Evolutionary conservation across 2,113 vertebrate species (phyloP), one percentile per base, ranked within the genome.

Genomic region (Malurus cyaneus): DNA sequence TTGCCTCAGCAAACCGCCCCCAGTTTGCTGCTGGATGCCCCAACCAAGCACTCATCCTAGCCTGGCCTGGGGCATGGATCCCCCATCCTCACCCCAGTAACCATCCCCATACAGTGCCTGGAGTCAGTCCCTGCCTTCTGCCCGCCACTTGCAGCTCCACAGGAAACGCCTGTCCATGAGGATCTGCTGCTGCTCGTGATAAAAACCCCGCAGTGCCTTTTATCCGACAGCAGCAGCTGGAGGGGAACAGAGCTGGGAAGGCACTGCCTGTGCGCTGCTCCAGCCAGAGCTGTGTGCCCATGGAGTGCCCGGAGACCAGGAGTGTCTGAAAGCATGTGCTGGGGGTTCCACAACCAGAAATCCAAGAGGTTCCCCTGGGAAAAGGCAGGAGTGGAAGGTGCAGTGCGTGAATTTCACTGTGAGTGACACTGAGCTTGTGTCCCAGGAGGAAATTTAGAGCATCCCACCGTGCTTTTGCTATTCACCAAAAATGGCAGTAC

Each of bases 141-240:
- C 57, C 50, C 0, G 1, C 61, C 2, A 6, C 36, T 0, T 6
- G 14, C 3, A 6, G 65, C 70, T 73, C 16, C 46, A 12, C 50
- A 65, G 86, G 78, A 89, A 89, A 49, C 12, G 13, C 17, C 26
- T 12, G 69, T 24, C 60, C 20, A 0, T 0, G 5, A 42, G 77
- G 44, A 65, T 56, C 29, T 1, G 5, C 39, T 0, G 1, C 67
- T 11, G 4, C 47, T 20, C 0, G 0, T 0, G 29, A 60, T 82
- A 79, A 70, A 65, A 70, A 3, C 6, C 11, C 14, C 44, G 1
- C 0, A n/a, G 1, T 2, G 24, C 7, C 42, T 62, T 69, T 82
- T 81, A 86, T 90, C 74, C 1, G 0, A 4, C 34, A 6, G 82
- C 52, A 50, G 71, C 92, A 82, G 74, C 66, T 39, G 41, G 53